A percentile compares a stretch with the other conserved stretches of the same genome.
These are phyloP conservation scores for Steatornis caripensis DNA, from an alignment of 2,113 vertebrate genomes.

Conservation along the genomic window DNA sequence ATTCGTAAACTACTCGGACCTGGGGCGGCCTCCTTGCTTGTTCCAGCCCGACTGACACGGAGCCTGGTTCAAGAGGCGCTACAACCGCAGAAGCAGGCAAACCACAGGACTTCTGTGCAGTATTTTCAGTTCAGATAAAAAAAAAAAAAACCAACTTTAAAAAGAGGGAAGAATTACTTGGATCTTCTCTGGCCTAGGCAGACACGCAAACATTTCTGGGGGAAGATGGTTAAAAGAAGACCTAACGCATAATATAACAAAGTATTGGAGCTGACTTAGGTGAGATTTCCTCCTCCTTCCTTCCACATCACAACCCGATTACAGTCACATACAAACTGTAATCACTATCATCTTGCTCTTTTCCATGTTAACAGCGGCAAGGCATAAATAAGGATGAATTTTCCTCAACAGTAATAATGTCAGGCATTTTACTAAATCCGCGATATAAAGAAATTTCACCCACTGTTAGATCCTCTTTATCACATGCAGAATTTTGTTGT, in stretches of 20 bases:
- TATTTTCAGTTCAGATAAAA: neutral
- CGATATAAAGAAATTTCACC: neutral
- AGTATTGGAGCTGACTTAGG: neutral
- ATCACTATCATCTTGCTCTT: conserved; percentile 15
- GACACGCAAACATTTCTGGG: neutral
- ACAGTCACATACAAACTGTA: neutral
- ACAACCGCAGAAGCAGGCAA: neutral
- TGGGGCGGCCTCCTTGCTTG: neutral
- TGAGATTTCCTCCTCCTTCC: neutral
- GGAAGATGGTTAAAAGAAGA: neutral
- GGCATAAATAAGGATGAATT: conserved; percentile 9
- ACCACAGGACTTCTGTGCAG: neutral
- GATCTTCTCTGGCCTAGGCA: neutral
- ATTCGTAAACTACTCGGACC: neutral
- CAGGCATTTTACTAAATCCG: neutral
- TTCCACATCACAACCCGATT: neutral
- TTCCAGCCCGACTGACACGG: neutral
- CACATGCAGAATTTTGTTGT: neutral
- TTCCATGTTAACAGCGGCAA: neutral
- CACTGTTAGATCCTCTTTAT: neutral
- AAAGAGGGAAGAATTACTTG: neutral
- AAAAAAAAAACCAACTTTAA: neutral
- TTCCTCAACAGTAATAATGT: neutral
- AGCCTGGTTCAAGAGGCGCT: neutral
- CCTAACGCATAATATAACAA: neutral